These are phyloP conservation scores for Drosophila meridiana DNA, from an alignment of 2,888 invertebrate species.

Conservation along the genomic window DNA sequence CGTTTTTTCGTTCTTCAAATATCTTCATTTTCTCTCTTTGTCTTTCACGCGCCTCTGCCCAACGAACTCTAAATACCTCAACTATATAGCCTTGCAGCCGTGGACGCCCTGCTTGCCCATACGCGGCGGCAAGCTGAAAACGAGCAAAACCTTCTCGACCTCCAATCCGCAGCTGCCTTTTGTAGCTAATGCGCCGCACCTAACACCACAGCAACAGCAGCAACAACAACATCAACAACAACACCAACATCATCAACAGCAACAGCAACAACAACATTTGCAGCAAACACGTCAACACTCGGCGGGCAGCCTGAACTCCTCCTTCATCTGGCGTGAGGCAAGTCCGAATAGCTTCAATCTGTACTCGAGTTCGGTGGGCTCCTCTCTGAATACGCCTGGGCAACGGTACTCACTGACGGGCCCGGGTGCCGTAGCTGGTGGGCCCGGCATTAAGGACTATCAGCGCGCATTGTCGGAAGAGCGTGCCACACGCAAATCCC, in stretches of 20 bases:
- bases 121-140: slow-evolving; percentile 85
- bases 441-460: slow-evolving; percentile 72
- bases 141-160: slow-evolving; percentile 85
- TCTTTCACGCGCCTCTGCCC: slow-evolving; percentile 64
- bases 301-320: slow-evolving; percentile 84
- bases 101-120: slow-evolving; percentile 85
- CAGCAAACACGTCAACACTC: slow-evolving; percentile 76
- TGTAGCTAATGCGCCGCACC: slow-evolving; percentile 74
- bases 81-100: slow-evolving; percentile 84
- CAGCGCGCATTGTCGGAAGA: slow-evolving; percentile 83
- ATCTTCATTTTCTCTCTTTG: slow-evolving; percentile 82
- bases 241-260: slow-evolving; percentile 16
- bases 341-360: slow-evolving; percentile 85
- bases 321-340: slow-evolving; percentile 85
- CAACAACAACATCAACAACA: slow-evolving; percentile 32
- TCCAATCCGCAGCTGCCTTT: slow-evolving; percentile 85
- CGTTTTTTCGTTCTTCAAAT: slow-evolving; percentile 75
- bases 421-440: slow-evolving; percentile 24
- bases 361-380: slow-evolving; percentile 85
- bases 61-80: slow-evolving; percentile 44
- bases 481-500: slow-evolving; percentile 83
- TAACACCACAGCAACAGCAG: slow-evolving; percentile 53
- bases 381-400: slow-evolving; percentile 81
- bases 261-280: slow-evolving; percentile 22
- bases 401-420: slow-evolving; percentile 82